Percentiles rank a stretch among this genome's conserved stretches.
Evolutionary conservation across 1,140 invertebrate species (phyloP).

Genomic region (Drosophila arawakana): DNA sequence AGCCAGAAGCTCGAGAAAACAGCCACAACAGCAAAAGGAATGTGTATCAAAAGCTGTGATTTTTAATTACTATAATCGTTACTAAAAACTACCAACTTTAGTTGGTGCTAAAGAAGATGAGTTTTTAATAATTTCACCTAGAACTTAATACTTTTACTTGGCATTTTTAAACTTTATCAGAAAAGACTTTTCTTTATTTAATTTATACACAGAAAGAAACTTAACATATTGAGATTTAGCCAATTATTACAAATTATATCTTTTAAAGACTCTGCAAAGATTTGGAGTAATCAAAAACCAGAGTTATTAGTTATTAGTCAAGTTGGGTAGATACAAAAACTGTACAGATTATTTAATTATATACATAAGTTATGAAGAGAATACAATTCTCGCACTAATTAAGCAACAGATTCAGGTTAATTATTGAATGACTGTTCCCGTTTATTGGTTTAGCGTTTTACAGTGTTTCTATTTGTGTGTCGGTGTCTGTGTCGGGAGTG

Average conservation of each 20-base stretch:
- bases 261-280: too few species aligned
- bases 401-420: conserved; percentile 66
- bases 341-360: conserved; percentile 22
- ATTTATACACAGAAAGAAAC: too few species aligned
- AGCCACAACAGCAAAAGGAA: neutral
- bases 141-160: too few species aligned
- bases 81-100: too few species aligned
- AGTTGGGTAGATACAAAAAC: conserved; percentile 17
- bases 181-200: too few species aligned
- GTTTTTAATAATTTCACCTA: too few species aligned
- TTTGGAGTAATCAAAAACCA: neutral
- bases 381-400: conserved; percentile 75
- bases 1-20: conserved; percentile 22
- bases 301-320: conserved; percentile 20
- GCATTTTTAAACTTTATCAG: too few species aligned
- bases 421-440: conserved; percentile 24
- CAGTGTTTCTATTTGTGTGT: neutral
- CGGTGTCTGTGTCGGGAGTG: conserved; percentile 1
- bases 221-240: too few species aligned
- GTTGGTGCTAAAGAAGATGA: too few species aligned
- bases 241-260: too few species aligned
- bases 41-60: neutral
- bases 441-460: conserved; percentile 6
- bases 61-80: neutral
- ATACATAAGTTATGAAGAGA: conserved; percentile 64